Base-by-base conservation (phyloP, 1,140 invertebrate species). In the Lethocerus indicus region DNA sequence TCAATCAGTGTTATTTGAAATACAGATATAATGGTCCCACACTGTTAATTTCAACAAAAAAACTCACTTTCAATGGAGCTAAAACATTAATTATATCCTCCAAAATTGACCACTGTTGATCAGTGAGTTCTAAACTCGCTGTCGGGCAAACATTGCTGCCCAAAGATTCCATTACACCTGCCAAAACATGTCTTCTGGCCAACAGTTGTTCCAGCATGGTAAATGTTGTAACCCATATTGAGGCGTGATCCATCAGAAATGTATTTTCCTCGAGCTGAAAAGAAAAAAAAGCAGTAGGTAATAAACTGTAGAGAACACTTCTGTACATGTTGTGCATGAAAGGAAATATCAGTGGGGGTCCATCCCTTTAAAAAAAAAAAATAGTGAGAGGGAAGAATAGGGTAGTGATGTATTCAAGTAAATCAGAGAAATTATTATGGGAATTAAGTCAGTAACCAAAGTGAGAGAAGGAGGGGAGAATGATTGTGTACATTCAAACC, bases 141-240 rank as follows among this genome's bases (percentile, higher is more conserved):
- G 58, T 56, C 54, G 67, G 60, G 18, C 62, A 56, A 3, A 45
- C 27, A 9, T 29, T 28, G 24, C 60, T 57, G 36, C 63, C 64
- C 25, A 64, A 58, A 27, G 54, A 63, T 13, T 63, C 63, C 6
- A 66, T 49, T 18, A 69, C 59, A 0, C 60, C 59, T 9, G 53
- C 51, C 2, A 72, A 53, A 2, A 67, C 60, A 21, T 62, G 60
- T 53, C 61, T 60, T 28, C 66, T 56, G 0, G 61, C 28, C 1
- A 65, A 43, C 29, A 72, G 63, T 58, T 69, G 67, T 43, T 72
- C 68, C 1, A 73, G 47, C 70, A 72, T 72, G 2, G 61, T 64
- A 40, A 71, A 70, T 0, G 71, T 72, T 2, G 69, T 67, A 13
- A 64, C 67, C 71, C 71, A 73, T 24, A 41, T 21, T 25, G 39